Percentiles rank a stretch among this genome's conserved stretches.
phyloP scores from a whole-genome alignment of 2,888 invertebrate species.

The Synergus japonicus region DNA sequence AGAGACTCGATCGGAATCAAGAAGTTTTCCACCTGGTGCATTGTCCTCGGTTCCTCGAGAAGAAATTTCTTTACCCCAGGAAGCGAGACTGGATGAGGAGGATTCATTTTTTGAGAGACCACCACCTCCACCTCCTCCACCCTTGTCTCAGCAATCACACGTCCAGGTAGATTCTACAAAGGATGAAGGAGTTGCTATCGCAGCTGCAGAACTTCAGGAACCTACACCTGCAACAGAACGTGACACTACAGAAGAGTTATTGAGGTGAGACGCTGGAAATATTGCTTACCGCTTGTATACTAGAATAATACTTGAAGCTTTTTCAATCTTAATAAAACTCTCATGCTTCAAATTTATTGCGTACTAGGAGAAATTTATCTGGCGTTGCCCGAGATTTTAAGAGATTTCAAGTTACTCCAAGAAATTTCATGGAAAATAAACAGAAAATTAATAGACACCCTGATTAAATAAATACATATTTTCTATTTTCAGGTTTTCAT shows the following conservation, averaged over 20 bases:
- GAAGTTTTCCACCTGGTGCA: slow-evolving; percentile 83
- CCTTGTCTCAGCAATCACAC: slow-evolving; percentile 72
- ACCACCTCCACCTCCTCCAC: slow-evolving; percentile 71
- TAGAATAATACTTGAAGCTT: slow-evolving; percentile 16
- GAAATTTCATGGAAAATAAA: background rate
- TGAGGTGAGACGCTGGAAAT: slow-evolving; percentile 60
- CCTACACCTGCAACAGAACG: slow-evolving; percentile 56
- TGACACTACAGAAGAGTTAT: slow-evolving; percentile 67
- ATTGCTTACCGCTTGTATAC: background rate
- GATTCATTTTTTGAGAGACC: slow-evolving; percentile 81
- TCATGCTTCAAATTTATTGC: slow-evolving; percentile 38
- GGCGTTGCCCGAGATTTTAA: background rate
- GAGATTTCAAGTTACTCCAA: background rate
- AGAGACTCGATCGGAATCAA: slow-evolving; percentile 83
- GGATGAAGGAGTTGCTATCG: slow-evolving; percentile 60
- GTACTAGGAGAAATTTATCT: background rate
- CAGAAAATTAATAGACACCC: too few species aligned
- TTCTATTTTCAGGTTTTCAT: slow-evolving; percentile 51
- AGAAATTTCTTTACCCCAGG: slow-evolving; percentile 70
- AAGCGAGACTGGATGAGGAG: slow-evolving; percentile 78
- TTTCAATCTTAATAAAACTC: slow-evolving; percentile 19
- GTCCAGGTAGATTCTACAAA: slow-evolving; percentile 62
- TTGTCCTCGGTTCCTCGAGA: slow-evolving; percentile 65
- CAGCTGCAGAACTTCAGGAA: slow-evolving; percentile 61
- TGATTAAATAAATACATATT: background rate